Percentiles rank a stretch among this genome's conserved stretches.
Evolutionary conservation across 2,113 vertebrate species (phyloP).

Genomic region (Eretmochelys imbricata): DNA sequence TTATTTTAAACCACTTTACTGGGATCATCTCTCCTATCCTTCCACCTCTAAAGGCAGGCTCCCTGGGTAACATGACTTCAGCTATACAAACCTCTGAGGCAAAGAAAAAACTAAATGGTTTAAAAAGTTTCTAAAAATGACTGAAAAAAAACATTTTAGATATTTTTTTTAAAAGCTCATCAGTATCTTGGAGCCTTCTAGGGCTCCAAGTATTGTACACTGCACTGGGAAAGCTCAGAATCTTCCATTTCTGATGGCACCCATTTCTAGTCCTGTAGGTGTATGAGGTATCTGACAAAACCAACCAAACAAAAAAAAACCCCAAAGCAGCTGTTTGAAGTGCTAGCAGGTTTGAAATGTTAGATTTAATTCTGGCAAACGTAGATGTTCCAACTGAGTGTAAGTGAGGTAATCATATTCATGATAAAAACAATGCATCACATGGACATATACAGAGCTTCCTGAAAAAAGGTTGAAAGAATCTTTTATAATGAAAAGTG

Average conservation of each 20-base stretch:
- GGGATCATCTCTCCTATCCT: background rate
- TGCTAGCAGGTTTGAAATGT: background rate
- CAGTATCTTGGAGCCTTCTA: background rate
- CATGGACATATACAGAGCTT: background rate
- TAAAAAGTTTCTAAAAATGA: background rate
- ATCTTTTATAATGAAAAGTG: background rate
- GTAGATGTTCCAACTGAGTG: background rate
- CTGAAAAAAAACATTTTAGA: too few species aligned
- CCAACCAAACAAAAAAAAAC: background rate
- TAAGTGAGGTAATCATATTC: background rate
- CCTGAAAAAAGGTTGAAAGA: background rate
- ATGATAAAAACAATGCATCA: background rate
- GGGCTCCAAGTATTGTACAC: background rate
- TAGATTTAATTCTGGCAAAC: background rate
- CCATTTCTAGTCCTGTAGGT: background rate
- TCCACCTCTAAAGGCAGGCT: background rate
- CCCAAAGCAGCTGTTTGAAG: background rate
- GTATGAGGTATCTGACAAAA: background rate
- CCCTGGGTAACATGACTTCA: background rate
- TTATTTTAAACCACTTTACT: background rate
- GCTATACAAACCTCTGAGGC: background rate
- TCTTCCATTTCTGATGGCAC: background rate
- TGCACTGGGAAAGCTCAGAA: background rate
- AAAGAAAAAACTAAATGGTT: background rate
- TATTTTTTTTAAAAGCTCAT: too few species aligned